Percentiles rank a stretch among this genome's conserved stretches.
phyloP scores from a whole-genome alignment of 2,797 vertebrate genomes.

The Falco columbarius region DNA sequence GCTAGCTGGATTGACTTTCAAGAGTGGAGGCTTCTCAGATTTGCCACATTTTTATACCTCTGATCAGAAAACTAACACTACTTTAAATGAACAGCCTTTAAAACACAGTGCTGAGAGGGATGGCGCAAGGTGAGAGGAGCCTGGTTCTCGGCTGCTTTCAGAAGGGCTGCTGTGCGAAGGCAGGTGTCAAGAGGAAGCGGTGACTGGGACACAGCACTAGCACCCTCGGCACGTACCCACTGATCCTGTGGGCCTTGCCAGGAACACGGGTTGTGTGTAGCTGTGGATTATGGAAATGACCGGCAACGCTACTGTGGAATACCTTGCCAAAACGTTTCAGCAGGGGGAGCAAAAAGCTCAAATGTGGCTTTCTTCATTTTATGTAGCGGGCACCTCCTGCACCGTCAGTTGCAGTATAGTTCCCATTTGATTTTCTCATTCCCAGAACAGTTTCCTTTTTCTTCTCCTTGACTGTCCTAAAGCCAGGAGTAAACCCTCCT shows the following conservation, averaged over 20 bases:
- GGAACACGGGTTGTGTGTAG: not conserved
- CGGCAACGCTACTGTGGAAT: fast-evolving
- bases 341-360: not conserved
- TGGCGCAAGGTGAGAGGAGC: not conserved
- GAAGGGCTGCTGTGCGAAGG: not conserved
- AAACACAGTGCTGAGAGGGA: not conserved
- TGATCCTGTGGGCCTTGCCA: not conserved
- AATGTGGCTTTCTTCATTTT: not conserved
- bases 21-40: not conserved
- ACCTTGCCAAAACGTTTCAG: not conserved
- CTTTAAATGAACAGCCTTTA: not conserved
- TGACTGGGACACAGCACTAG: not conserved
- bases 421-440: not conserved
- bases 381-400: not conserved
- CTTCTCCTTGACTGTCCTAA: not conserved
- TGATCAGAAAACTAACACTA: not conserved
- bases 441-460: not conserved
- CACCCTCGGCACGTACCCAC: not conserved
- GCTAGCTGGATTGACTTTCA: not conserved
- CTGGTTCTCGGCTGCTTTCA: not conserved
- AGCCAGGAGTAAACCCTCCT: not conserved
- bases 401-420: not conserved
- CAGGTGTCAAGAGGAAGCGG: not conserved
- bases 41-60: not conserved
- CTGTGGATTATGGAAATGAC: not conserved